Evolutionary conservation across 2,888 invertebrate genomes (phyloP), one percentile per base, ranked within the genome.

Genomic region (Apamea sordens): DNA sequence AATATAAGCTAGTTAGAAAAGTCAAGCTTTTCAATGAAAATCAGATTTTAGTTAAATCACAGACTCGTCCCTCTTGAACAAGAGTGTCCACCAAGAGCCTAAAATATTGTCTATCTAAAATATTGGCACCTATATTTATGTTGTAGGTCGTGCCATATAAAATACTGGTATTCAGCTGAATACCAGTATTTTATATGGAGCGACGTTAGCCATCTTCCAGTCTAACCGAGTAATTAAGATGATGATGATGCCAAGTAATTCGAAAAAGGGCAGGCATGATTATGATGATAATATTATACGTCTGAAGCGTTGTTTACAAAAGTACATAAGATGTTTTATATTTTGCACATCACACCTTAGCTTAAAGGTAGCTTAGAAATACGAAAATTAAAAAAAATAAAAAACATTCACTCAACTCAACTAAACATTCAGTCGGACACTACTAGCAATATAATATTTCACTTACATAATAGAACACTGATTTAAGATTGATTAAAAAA

Each of bases 381-480:
- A 7, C 18, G 18, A 64, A 4, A 18, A 56, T 1, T 72, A 13
- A 47, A 53, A 53, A 53, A 21, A 53, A 47, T 15, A 47, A 15
- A 21, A 11, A 53, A 10, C 10, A 10, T 15, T 32, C 2, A 32
- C 32, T 32, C 32, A 32, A 32, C 32, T 32, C 1, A 2, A 41
- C 10, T 69, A n/a, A n/a, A n/a, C n/a, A n/a, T 69, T 80, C 67
- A 65, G 41, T 77, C 74, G 77, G 73, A 88, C 79, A 79, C 79
- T 70, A 75, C 2, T 4, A 71, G 53, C 71, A 53, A 73, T 6
- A 69, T 10, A 70, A 73, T 73, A 80, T 67, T 82, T 76, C 32
- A 74, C 72, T 81, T 80, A 80, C 64, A 64, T 84, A 63, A 74
- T 73, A 84, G 56, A 83, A 88, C 82, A 89, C 70, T 80, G 84